phyloP scores from a whole-genome alignment of 2,113 vertebrate species.

The Rallus limicola region DNA sequence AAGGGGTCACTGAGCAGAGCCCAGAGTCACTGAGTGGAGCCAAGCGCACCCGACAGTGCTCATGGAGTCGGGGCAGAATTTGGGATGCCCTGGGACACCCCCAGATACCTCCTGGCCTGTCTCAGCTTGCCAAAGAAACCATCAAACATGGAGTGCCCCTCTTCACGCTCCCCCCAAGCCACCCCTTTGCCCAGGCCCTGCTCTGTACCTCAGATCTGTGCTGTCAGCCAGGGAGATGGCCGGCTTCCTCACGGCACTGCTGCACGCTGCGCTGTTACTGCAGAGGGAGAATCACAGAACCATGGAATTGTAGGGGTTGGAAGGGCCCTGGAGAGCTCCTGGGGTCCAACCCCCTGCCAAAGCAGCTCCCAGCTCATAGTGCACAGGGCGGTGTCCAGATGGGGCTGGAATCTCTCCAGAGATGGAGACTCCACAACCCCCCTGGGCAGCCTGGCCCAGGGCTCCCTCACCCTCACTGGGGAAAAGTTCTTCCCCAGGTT shows the following conservation, averaged over 20 bases:
- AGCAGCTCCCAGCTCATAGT: no score
- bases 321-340: no score
- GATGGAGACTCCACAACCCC: no score
- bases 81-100: background rate
- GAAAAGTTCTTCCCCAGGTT: no score
- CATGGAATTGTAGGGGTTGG: no score
- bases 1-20: no score
- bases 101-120: background rate
- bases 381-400: no score
- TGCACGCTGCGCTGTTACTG: constrained; percentile 97
- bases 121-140: background rate
- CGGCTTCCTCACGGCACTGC: constrained; percentile 94
- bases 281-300: background rate
- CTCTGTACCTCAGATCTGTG: constrained; percentile 88
- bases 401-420: no score
- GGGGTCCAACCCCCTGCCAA: no score
- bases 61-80: background rate
- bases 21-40: background rate
- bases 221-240: constrained; percentile 98
- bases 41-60: background rate
- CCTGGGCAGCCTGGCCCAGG: no score
- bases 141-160: background rate
- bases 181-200: background rate
- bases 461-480: no score
- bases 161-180: background rate